phyloP scores from a whole-genome alignment of 2,888 invertebrate genomes.

The Lasioglossum calceatum region DNA sequence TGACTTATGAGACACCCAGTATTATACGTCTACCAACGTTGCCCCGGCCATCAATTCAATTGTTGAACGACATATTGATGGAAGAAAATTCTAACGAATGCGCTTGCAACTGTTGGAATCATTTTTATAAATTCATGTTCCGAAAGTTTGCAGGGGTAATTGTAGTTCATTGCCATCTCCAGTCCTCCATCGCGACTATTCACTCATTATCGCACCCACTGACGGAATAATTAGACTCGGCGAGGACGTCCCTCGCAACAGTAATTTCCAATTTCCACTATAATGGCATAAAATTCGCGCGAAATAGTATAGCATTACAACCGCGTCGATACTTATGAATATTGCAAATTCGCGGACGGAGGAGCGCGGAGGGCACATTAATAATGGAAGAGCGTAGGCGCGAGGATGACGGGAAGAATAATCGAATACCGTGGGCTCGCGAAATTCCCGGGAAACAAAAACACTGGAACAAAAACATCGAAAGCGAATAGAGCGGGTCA shows the following conservation, averaged over 20 bases:
- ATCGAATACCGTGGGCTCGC: conserved; percentile 35
- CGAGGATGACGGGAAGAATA: conserved; percentile 26
- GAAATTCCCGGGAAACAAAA: conserved; percentile 51
- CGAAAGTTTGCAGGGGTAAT: not conserved
- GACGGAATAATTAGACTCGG: not conserved
- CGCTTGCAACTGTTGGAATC: not conserved
- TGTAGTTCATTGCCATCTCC: not conserved
- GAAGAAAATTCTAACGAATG: not conserved
- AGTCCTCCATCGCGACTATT: not conserved
- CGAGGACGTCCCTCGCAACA: not conserved
- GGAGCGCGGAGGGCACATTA: conserved; percentile 17
- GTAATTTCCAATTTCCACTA: conserved; percentile 22
- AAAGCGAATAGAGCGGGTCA: conserved; percentile 47
- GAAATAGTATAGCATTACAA: conserved; percentile 38
- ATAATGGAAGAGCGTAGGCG: conserved; percentile 37
- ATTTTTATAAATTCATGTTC: not conserved
- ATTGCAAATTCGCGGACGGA: conserved; percentile 44
- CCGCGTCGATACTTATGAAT: conserved; percentile 39
- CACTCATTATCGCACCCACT: not conserved
- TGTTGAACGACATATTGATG: no score
- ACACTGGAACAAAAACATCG: conserved; percentile 37
- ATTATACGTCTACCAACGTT: no score
- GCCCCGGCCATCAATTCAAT: no score
- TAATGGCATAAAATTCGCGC: not conserved
- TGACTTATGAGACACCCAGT: no score